phyloP scores from a whole-genome alignment of 2,797 vertebrate species.

The Karalla daura region DNA sequence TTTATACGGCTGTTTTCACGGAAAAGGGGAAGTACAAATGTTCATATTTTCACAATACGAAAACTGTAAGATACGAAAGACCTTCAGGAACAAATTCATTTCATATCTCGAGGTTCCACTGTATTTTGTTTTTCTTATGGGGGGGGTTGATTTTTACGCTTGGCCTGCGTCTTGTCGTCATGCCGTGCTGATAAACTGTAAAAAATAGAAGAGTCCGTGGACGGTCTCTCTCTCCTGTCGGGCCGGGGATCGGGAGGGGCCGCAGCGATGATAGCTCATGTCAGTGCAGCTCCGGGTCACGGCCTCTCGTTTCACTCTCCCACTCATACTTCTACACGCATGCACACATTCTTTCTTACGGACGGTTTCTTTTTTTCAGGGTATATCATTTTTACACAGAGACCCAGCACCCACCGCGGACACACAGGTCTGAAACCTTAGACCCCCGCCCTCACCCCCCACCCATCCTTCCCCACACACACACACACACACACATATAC shows the following conservation, averaged over 20 bases:
- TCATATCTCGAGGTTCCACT: no score
- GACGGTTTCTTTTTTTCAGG: conserved; percentile 54
- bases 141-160: no score
- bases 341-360: conserved; percentile 43
- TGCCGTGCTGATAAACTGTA: conserved; percentile 35
- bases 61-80: no score
- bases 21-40: no score
- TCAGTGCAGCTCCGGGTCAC: conserved; percentile 81
- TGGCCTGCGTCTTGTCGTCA: conserved; percentile 33
- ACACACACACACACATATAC: no score
- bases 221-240: conserved; percentile 49
- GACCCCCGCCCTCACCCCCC: no score
- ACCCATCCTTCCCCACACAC: no score
- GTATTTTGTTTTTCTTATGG: no score
- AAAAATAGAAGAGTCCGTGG: conserved; percentile 55
- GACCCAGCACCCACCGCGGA: conserved; percentile 17
- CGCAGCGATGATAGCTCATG: conserved; percentile 77
- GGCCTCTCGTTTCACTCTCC: conserved; percentile 82
- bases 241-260: conserved; percentile 58
- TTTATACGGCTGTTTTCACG: no score
- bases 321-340: conserved; percentile 60
- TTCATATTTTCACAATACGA: no score
- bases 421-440: conserved; percentile 77
- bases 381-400: conserved; percentile 71
- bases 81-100: no score